Base-by-base conservation (phyloP, 2,888 invertebrate genomes). In the Dynastes grantii region DNA sequence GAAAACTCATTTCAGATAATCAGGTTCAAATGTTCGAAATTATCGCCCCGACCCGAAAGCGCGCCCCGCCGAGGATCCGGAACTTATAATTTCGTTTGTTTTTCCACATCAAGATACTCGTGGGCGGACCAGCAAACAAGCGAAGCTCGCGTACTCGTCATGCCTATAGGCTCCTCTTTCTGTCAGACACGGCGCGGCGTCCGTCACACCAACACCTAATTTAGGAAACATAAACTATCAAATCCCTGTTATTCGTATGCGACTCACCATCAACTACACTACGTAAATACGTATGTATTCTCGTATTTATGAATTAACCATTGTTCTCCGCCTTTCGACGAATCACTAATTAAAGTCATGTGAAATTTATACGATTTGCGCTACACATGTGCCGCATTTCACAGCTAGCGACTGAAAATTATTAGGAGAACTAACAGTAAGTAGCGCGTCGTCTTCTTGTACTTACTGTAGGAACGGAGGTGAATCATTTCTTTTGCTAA, bases 181-280 rank as follows among this genome's bases (percentile, higher is more conserved):
- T 51, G 73, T 27, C 61, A 32, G 58, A 32, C 61, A 22, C 51
- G 45, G 32, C 58, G 58, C 58, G 16, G 73, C 73, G 73, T 75
- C 73, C 73, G 73, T 61, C 73, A 75, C 61, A 75, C 73, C 61
- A 61, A 78, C 78, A 73, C 71, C 71, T 78, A 78, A 78, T 78
- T 78, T 78, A 78, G 71, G 70, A 78, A 70, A 64, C 73, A 78
- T 78, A 78, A 78, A 78, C 78, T 78, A 65, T 49, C 63, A 76
- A 76, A 76, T 75, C 73, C 73, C 45, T 32, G 73, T 40, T 75
- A 45, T 49, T 45, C 68, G 29, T 45, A 11, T 29, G 32, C 51
- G n/a, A 22, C 45, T 45, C 45, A 2, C 45, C 16, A 22, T 22
- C 22, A 58, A 58, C 45, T 45, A 45, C 45, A 45, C 45, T 1